Conservation (phyloP, 2,797 vertebrate species). For the Syngnathus acus region DNA sequence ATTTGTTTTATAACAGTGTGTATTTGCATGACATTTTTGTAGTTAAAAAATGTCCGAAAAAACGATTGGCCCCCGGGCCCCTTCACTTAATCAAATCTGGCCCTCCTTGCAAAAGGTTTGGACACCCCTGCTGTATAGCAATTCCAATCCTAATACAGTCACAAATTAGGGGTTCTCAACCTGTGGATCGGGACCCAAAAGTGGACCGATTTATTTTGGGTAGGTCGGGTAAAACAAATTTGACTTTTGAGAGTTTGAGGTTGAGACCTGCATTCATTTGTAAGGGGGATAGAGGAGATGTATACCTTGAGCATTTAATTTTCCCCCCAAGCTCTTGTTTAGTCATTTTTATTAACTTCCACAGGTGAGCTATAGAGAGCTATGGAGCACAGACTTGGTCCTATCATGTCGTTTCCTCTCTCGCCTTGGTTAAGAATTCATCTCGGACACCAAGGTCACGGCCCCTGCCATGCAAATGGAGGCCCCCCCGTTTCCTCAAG, state of each 20-base stretch:
- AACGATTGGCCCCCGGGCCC: too few species aligned
- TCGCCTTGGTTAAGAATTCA: constrained; percentile 53
- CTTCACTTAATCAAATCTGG: not conserved
- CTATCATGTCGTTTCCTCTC: not conserved
- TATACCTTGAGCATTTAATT: not conserved
- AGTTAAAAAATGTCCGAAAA: too few species aligned
- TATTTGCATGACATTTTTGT: too few species aligned
- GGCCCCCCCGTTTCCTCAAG: constrained; percentile 48
- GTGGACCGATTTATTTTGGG: too few species aligned
- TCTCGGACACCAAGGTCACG: constrained; percentile 50
- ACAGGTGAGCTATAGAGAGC: not conserved
- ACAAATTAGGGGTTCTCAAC: too few species aligned
- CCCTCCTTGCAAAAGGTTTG: too few species aligned
- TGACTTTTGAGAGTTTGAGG: too few species aligned
- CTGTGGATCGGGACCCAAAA: too few species aligned
- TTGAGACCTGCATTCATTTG: not conserved
- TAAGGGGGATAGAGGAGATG: not conserved
- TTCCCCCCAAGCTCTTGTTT: not conserved
- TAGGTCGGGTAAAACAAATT: too few species aligned
- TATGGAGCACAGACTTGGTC: not conserved
- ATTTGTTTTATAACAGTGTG: too few species aligned
- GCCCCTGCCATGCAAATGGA: constrained; percentile 66
- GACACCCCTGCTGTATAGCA: too few species aligned
- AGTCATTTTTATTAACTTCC: not conserved
- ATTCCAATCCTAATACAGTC: too few species aligned